phyloP scores from a whole-genome alignment of 2,113 vertebrate genomes.

The Piliocolobus tephrosceles region DNA sequence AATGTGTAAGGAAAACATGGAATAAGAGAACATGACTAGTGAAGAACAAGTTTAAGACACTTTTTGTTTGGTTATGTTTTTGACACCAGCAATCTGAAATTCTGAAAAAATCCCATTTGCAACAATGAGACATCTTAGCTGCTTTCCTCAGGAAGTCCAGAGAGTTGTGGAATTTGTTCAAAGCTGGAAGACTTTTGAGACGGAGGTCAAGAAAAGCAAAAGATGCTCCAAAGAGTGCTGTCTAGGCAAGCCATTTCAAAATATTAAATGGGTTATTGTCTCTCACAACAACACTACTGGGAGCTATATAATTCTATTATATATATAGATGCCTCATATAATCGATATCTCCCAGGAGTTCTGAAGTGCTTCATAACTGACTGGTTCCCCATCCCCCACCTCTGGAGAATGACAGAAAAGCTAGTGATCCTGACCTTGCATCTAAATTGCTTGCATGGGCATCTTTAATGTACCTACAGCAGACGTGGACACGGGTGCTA shows the following conservation, averaged over 20 bases:
- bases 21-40: not conserved
- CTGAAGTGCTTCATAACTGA: not conserved
- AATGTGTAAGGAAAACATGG: not conserved
- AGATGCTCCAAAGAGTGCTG: slow-evolving; percentile 33
- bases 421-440: not conserved
- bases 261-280: slow-evolving; percentile 48
- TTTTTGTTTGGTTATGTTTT: slow-evolving; percentile 15
- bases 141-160: not conserved
- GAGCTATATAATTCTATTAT: slow-evolving; percentile 62
- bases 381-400: not conserved
- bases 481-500: not conserved
- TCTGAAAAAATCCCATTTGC: slow-evolving; percentile 17
- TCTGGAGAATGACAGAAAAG: not conserved
- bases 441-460: not conserved
- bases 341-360: slow-evolving; percentile 32
- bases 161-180: not conserved
- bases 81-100: not conserved
- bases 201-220: slow-evolving; percentile 48
- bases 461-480: not conserved
- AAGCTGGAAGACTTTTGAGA: slow-evolving; percentile 23
- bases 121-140: slow-evolving; percentile 13
- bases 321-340: slow-evolving; percentile 39
- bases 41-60: not conserved
- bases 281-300: slow-evolving; percentile 32
- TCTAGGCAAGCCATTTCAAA: slow-evolving; percentile 56